phyloP scores from a whole-genome alignment of 2,888 invertebrate species.

The Aporophyla nigra region DNA sequence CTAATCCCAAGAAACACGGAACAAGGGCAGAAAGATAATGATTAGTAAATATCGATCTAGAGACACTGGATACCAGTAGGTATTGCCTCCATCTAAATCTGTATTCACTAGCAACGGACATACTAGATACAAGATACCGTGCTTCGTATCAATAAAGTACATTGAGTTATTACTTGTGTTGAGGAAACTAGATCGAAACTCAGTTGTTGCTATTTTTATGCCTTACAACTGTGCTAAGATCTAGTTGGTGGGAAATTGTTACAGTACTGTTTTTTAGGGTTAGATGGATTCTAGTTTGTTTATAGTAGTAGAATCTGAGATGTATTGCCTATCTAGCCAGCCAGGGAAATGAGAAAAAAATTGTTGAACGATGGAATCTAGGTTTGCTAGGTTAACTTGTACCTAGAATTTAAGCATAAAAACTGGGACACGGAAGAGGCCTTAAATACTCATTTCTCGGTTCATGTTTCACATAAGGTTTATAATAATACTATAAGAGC shows the following conservation, averaged over 20 bases:
- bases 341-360: background rate
- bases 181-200: slow-evolving; percentile 45
- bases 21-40: too few species aligned
- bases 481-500: too few species aligned
- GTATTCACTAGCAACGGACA: slow-evolving; percentile 10
- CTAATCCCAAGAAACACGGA: background rate
- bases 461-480: background rate
- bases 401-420: background rate
- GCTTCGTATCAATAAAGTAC: slow-evolving; percentile 57
- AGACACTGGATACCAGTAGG: background rate
- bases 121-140: slow-evolving; percentile 47
- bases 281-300: slow-evolving; percentile 4
- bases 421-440: background rate
- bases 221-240: slow-evolving; percentile 30
- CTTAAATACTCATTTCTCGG: background rate
- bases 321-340: background rate
- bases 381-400: background rate
- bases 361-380: background rate
- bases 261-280: slow-evolving; percentile 6
- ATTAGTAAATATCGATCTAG: background rate
- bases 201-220: slow-evolving; percentile 37
- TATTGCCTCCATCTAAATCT: background rate
- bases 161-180: slow-evolving; percentile 40
- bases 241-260: slow-evolving; percentile 18
- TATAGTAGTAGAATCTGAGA: background rate